phyloP scores from a whole-genome alignment of 2,888 invertebrate species.

The Drosophila koepferae region DNA sequence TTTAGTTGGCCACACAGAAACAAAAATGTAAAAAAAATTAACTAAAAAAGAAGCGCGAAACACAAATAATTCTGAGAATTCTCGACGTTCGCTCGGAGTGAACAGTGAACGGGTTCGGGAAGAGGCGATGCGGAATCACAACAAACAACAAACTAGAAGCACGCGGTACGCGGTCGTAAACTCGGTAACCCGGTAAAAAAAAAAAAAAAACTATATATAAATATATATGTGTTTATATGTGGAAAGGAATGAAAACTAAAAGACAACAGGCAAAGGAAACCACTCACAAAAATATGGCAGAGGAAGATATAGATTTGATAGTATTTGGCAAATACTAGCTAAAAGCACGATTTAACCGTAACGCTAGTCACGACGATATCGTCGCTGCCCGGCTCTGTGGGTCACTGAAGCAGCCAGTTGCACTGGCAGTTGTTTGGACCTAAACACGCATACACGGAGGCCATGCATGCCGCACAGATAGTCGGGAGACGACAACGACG shows the following conservation, averaged over 20 bases:
- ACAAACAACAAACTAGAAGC: slow-evolving; percentile 38
- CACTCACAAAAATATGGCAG: slow-evolving; percentile 11
- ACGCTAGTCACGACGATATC: slow-evolving; percentile 50
- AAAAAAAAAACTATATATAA: no score
- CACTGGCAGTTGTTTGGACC: slow-evolving; percentile 25
- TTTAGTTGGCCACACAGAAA: slow-evolving; percentile 20
- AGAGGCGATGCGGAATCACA: slow-evolving; percentile 19
- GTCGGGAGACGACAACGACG: slow-evolving; percentile 22
- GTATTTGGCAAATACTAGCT: slow-evolving; percentile 13
- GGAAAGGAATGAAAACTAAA: background rate
- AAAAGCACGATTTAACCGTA: slow-evolving; percentile 12
- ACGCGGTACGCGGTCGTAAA: slow-evolving; percentile 23
- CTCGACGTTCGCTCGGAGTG: slow-evolving; percentile 7
- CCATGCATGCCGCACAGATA: slow-evolving; percentile 4
- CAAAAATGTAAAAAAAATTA: slow-evolving; percentile 36
- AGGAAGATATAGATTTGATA: background rate
- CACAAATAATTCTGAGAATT: slow-evolving; percentile 15
- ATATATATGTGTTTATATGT: no score
- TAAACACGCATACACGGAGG: background rate
- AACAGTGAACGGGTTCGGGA: background rate
- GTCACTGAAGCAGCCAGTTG: slow-evolving; percentile 58
- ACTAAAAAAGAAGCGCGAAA: slow-evolving; percentile 20
- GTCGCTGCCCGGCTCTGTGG: slow-evolving; percentile 63
- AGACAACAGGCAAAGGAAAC: background rate
- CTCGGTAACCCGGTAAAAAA: background rate